Base-by-base conservation (phyloP, 2,797 vertebrate species). In the Podarcis siculus region DNA sequence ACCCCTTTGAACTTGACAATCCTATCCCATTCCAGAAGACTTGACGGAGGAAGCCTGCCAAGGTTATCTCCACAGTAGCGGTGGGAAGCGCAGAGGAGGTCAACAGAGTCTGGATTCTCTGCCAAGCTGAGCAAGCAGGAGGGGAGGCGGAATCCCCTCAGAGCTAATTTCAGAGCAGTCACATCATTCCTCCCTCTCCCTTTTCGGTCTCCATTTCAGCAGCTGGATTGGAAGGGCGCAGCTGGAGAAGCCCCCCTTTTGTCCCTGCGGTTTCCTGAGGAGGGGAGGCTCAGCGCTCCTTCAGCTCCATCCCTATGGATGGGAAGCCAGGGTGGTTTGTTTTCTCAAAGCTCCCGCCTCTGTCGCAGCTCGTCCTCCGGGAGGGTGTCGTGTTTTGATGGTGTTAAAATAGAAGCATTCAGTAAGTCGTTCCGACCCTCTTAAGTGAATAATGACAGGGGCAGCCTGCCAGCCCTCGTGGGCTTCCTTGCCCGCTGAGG, bases 341-440 rank as follows among this genome's bases (percentile, higher is more conserved):
- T 95, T 96, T 96, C 96, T 86, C 96, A 95, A 95, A 94, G 92
- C 85, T 90, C 79, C 72, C 76, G 79, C 82, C 86, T 86, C 37
- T 86, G 89, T 92, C 91, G 87, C 92, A 84, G 89, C 89, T 73
- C 87, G 91, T 94, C 95, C 85, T 83, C 8, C 17, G 49, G 80
- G 69, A 27, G 78, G 87, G 21, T 58, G 25, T 0, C 67, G 83
- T 82, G 61, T 83, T 1, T 64, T 73, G 82, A 91, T 78, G 85
- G 66, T 90, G 91, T 89, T 94, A 95, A 86, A 91, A 85, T 69
- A 94, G 89, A 87, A 92, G 66, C 37, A 0, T 90, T 69, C 83
- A 83, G 77, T 27, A 55, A 92, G 83, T 87, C 88, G 37, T 94
- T 96, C 95, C 89, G 0, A 87, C 83, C 87, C 89, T 0, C 0